Evolutionary conservation across 2,888 invertebrate species (phyloP).

Genomic region (Ephialtes manifestator): DNA sequence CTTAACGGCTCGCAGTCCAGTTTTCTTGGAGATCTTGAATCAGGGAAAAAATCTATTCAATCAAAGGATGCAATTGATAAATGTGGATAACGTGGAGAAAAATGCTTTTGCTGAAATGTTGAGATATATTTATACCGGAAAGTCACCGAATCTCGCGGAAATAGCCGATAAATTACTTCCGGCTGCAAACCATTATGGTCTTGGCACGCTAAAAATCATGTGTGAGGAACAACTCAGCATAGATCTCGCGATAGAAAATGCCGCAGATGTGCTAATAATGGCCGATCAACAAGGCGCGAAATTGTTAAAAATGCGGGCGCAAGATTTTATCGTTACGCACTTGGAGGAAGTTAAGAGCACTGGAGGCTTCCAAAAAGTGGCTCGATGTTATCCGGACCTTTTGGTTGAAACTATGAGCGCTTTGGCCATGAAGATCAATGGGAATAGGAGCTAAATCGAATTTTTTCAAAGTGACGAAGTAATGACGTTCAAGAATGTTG

Average conservation of each 20-base stretch:
- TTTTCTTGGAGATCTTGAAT: too few species aligned
- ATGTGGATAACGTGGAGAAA: too few species aligned
- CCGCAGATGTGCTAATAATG: neutral
- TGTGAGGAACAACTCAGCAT: constrained; percentile 1
- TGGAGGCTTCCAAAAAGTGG: neutral
- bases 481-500: too few species aligned
- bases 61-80: too few species aligned
- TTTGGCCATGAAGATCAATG: neutral
- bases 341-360: neutral
- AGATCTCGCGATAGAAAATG: too few species aligned
- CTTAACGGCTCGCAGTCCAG: too few species aligned
- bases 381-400: neutral
- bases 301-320: neutral
- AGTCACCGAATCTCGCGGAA: neutral
- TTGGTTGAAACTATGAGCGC: neutral
- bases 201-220: neutral
- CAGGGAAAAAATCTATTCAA: too few species aligned
- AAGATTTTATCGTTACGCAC: neutral
- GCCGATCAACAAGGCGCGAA: neutral
- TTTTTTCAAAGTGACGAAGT: too few species aligned
- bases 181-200: neutral
- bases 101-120: too few species aligned
- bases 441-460: neutral
- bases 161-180: neutral
- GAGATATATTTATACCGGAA: neutral